These are phyloP conservation scores for Sardinella longiceps DNA, from an alignment of 2,797 vertebrate species.

Conservation along the genomic window DNA sequence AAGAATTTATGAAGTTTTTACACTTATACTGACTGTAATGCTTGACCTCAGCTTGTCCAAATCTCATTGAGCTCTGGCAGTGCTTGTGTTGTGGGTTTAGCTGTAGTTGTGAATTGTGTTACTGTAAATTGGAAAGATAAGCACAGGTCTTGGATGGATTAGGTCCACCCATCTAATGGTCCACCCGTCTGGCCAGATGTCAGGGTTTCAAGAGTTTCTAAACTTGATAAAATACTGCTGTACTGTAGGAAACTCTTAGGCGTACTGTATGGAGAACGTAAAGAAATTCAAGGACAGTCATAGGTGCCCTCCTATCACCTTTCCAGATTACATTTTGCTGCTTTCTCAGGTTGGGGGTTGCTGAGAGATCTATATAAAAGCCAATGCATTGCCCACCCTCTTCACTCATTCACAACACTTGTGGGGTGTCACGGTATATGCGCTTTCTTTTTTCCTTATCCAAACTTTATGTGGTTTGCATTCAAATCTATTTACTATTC, in stretches of 20 bases:
- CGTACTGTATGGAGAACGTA: neutral
- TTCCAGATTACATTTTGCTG: neutral
- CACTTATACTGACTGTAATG: too few species aligned
- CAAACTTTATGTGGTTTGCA: neutral
- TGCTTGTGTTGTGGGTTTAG: too few species aligned
- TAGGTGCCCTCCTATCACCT: neutral
- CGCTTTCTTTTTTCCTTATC: neutral
- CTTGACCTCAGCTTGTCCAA: too few species aligned
- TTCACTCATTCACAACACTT: neutral
- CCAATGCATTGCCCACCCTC: neutral
- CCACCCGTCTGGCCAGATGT: too few species aligned
- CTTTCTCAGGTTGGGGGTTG: neutral
- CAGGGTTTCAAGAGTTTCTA: neutral
- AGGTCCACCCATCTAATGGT: too few species aligned
- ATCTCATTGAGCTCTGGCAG: too few species aligned
- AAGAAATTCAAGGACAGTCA: neutral
- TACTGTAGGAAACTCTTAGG: neutral
- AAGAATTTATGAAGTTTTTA: too few species aligned
- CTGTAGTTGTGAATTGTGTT: too few species aligned
- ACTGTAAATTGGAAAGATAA: too few species aligned
- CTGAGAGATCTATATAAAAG: neutral
- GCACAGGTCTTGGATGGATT: too few species aligned
- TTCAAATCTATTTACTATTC: neutral
- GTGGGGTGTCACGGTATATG: neutral
- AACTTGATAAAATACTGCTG: slow-evolving; percentile 1